Evolutionary conservation across 2,113 vertebrate species (phyloP).

Genomic region (Electrona antarctica): DNA sequence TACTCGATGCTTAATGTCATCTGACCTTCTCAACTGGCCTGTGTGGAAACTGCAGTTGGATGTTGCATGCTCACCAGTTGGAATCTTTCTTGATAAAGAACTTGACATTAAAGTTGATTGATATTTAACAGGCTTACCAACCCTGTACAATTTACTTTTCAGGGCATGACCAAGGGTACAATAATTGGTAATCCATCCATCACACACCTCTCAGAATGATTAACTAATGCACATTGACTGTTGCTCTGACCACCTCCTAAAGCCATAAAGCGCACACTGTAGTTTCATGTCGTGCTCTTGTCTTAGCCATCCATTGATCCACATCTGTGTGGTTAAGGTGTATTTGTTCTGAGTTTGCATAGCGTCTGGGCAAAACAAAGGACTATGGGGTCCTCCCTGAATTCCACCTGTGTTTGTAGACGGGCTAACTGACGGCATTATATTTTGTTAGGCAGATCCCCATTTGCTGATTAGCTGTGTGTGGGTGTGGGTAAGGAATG

Average conservation of each 20-base stretch:
- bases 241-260: constrained; percentile 33
- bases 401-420: constrained; percentile 46
- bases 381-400: constrained; percentile 16
- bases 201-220: constrained; percentile 60
- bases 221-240: constrained; percentile 53
- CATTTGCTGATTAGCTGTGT: constrained; percentile 23
- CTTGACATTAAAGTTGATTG: constrained; percentile 7
- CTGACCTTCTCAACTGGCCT: background rate
- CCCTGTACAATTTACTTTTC: constrained; percentile 12
- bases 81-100: background rate
- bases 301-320: constrained; percentile 36
- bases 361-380: constrained; percentile 24
- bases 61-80: background rate
- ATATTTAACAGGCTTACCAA: constrained; percentile 27
- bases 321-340: constrained; percentile 51
- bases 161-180: constrained; percentile 15
- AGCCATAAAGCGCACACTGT: constrained; percentile 29
- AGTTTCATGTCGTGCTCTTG: constrained; percentile 33
- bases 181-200: constrained; percentile 59
- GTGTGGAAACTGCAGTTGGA: background rate
- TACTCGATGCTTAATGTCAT: background rate
- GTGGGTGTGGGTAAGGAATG: constrained; percentile 2
- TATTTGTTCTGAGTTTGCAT: constrained; percentile 17
- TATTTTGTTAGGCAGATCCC: constrained; percentile 31
- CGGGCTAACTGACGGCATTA: constrained; percentile 38